Percentiles rank a stretch among this genome's conserved stretches.
Conservation (phyloP, 2,113 vertebrate species). For the Actenoides hombroni region DNA sequence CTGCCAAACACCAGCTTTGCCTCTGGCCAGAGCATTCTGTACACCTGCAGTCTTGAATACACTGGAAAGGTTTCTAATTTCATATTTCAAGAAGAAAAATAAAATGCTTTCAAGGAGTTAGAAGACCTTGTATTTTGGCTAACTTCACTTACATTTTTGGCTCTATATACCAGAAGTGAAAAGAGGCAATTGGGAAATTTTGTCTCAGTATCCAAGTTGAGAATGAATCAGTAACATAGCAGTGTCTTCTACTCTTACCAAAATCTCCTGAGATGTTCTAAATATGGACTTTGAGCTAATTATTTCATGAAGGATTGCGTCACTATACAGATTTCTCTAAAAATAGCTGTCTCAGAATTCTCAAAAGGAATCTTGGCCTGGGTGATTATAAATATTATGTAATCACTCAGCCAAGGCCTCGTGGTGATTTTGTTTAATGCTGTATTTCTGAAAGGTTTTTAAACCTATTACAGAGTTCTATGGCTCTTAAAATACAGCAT, state of each 20-base stretch:
- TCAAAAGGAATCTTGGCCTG: conserved; percentile 33
- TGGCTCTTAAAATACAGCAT: neutral
- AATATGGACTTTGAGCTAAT: conserved; percentile 48
- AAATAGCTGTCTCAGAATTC: conserved; percentile 48
- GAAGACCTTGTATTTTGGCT: conserved; percentile 48
- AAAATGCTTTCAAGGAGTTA: conserved; percentile 60
- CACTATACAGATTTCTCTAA: conserved; percentile 39
- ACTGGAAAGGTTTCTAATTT: conserved; percentile 60
- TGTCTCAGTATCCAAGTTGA: conserved; percentile 45
- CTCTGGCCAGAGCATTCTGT: conserved; percentile 55
- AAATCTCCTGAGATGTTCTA: conserved; percentile 57
- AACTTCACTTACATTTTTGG: conserved; percentile 65
- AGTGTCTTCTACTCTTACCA: conserved; percentile 58
- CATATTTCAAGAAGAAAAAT: conserved; percentile 58
- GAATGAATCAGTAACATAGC: conserved; percentile 60
- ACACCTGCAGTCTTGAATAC: conserved; percentile 70
- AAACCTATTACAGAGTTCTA: neutral
- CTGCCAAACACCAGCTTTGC: conserved; percentile 53
- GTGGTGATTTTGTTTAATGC: neutral
- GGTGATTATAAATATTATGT: conserved; percentile 8
- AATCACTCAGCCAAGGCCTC: conserved; percentile 19
- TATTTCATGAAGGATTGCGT: conserved; percentile 66
- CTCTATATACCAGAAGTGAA: conserved; percentile 36
- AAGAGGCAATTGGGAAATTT: conserved; percentile 71
- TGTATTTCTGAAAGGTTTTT: neutral